Conservation (phyloP, 2,113 vertebrate genomes). For the Catharus bicknelli region DNA sequence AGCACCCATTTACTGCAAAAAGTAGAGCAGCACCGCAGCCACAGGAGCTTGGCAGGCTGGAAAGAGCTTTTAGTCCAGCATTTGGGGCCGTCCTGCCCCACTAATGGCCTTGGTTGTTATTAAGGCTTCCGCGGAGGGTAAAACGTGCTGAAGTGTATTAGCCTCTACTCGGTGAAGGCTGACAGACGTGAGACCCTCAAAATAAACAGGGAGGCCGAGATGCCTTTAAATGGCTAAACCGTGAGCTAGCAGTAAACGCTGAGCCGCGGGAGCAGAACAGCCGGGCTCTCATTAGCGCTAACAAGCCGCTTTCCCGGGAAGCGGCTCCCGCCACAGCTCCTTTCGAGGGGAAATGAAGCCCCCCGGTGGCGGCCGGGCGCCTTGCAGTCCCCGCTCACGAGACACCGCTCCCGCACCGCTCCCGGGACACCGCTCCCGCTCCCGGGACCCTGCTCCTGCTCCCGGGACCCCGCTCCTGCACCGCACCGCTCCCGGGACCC, state of each 20-base stretch:
- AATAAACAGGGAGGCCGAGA: neutral
- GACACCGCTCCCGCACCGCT: neutral
- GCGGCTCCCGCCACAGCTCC: neutral
- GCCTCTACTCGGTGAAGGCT: neutral
- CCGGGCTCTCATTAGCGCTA: neutral
- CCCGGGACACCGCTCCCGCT: neutral
- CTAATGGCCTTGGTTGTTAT: neutral
- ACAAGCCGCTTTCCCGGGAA: neutral
- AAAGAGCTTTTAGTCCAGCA: neutral
- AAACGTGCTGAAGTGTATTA: neutral
- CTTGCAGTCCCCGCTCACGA: neutral
- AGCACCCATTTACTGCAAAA: neutral
- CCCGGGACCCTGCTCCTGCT: too few relatives aligned
- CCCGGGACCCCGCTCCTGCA: too few relatives aligned
- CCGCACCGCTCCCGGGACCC: too few relatives aligned
- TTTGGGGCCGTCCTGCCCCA: neutral
- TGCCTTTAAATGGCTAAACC: neutral
- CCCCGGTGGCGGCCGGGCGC: conserved; percentile 45
- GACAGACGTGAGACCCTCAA: neutral
- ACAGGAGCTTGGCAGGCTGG: neutral
- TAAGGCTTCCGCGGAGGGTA: neutral
- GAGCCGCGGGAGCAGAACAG: neutral
- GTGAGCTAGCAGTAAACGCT: neutral
- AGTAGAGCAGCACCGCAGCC: neutral
- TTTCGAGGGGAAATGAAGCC: conserved; percentile 56